These are phyloP conservation scores for Dipodomys stephensi DNA, from an alignment of 2,113 vertebrate genomes.

Conservation along the genomic window DNA sequence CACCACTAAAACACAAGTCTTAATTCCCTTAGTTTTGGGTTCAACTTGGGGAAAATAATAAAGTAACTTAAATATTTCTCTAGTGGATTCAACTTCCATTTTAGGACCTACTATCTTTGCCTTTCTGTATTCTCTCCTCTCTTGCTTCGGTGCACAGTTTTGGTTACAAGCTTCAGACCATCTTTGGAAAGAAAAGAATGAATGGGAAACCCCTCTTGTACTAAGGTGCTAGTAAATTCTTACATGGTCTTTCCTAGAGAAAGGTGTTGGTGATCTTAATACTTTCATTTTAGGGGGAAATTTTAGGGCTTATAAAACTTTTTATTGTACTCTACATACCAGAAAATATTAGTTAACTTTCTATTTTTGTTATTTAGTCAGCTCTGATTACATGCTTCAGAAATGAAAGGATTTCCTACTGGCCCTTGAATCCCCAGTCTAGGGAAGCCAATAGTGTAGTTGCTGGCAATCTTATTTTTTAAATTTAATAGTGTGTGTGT, in stretches of 20 bases:
- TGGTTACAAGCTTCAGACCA: not conserved
- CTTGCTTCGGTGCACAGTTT: not conserved
- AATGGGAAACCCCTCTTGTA: no score
- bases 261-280: not conserved
- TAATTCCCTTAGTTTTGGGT: not conserved
- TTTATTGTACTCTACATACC: not conserved
- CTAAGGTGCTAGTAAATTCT: not conserved
- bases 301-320: not conserved
- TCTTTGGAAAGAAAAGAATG: not conserved
- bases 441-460: not conserved
- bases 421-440: not conserved
- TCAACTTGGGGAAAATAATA: slow-evolving; percentile 3
- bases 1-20: not conserved
- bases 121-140: not conserved
- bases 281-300: slow-evolving; percentile 24
- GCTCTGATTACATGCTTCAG: slow-evolving; percentile 2
- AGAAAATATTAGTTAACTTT: slow-evolving; percentile 20
- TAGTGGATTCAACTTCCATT: not conserved
- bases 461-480: not conserved
- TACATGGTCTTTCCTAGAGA: not conserved
- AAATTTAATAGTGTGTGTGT: no score
- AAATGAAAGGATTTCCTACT: not conserved
- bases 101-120: not conserved
- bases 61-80: not conserved
- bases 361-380: slow-evolving; percentile 20